Conservation (phyloP, 2,797 vertebrate genomes). For the Mycteria americana region DNA sequence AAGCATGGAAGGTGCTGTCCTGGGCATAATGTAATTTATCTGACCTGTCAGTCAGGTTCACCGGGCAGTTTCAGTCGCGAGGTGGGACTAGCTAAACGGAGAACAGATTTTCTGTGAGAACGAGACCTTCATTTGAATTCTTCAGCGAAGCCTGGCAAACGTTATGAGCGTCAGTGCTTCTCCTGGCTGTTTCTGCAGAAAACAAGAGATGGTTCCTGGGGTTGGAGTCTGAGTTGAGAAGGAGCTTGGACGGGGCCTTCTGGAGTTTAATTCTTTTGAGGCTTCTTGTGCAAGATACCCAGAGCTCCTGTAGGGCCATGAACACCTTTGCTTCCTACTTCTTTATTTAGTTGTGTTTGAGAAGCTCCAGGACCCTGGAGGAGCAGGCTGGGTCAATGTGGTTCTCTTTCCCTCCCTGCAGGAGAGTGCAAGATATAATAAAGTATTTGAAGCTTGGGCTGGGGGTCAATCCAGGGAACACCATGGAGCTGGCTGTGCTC, state of each 20-base stretch:
- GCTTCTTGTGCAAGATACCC: neutral
- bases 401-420: neutral
- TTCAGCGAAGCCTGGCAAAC: neutral
- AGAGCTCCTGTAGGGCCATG: neutral
- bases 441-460: neutral
- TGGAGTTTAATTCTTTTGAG: neutral
- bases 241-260: neutral
- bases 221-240: neutral
- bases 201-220: neutral
- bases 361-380: neutral
- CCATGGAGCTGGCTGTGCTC: neutral
- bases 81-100: neutral
- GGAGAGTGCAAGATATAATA: neutral
- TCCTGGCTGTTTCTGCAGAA: neutral
- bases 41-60: slow-evolving; percentile 18
- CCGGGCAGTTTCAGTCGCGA: neutral
- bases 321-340: neutral
- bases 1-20: slow-evolving; percentile 5
- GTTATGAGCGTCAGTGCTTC: neutral
- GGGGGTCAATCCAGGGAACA: neutral
- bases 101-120: slow-evolving; percentile 25
- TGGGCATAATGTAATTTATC: neutral
- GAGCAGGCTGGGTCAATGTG: neutral
- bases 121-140: slow-evolving; percentile 25
- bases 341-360: neutral